phyloP scores from a whole-genome alignment of 2,888 invertebrate species.

The Lingula anatina region DNA sequence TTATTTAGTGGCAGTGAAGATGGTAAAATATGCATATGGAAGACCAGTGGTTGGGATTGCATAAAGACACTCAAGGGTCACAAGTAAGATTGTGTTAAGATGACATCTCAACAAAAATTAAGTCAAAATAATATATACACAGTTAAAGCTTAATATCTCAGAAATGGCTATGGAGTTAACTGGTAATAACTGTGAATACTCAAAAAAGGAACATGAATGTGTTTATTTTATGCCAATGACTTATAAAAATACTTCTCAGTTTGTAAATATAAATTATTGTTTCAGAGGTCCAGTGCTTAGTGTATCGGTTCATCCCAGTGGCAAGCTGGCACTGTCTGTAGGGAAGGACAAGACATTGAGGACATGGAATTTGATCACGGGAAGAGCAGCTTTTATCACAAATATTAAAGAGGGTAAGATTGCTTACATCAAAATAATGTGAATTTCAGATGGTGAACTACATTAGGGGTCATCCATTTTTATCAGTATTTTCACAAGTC shows the following conservation, averaged over 20 bases:
- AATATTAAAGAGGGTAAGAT: constrained; percentile 65
- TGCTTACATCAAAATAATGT: too few species aligned
- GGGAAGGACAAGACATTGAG: constrained; percentile 74
- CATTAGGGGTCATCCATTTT: too few species aligned
- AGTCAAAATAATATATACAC: background rate
- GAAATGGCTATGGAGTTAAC: background rate
- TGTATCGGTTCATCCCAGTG: constrained; percentile 80
- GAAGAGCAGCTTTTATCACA: constrained; percentile 82
- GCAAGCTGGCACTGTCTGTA: constrained; percentile 80
- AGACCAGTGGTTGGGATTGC: constrained; percentile 78
- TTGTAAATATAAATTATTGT: constrained; percentile 3
- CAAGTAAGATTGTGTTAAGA: constrained; percentile 56
- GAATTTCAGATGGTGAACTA: background rate
- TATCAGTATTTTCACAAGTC: too few species aligned
- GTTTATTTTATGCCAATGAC: background rate
- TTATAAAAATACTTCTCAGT: background rate
- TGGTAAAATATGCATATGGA: constrained; percentile 74
- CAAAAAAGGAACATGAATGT: background rate
- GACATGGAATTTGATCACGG: constrained; percentile 93
- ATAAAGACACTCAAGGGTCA: constrained; percentile 74
- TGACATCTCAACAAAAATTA: background rate
- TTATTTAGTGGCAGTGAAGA: constrained; percentile 80
- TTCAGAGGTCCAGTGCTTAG: constrained; percentile 59
- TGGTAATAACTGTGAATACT: too few species aligned
- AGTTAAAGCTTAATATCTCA: background rate